phyloP scores from a whole-genome alignment of 2,888 invertebrate species.

The Thysanoteuthis rhombus region DNA sequence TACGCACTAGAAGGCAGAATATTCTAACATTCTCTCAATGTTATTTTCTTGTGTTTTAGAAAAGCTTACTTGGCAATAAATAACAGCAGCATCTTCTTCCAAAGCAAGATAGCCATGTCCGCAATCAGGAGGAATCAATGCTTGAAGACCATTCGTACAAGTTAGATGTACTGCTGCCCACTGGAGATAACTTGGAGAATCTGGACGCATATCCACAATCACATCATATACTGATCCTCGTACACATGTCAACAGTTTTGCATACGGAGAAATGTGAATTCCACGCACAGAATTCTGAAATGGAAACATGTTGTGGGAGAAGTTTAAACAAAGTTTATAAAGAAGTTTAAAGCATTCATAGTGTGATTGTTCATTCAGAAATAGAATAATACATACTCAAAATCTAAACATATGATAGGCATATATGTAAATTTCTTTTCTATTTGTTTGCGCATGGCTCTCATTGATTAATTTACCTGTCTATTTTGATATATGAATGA shows the following conservation, averaged over 20 bases:
- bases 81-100: constrained; percentile 33
- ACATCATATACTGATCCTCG: constrained; percentile 36
- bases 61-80: constrained; percentile 35
- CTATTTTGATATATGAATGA: too few relatives aligned
- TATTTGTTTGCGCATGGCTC: too few relatives aligned
- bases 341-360: background rate
- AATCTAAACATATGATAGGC: too few relatives aligned
- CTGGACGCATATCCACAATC: constrained; percentile 37
- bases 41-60: too few relatives aligned
- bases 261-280: constrained; percentile 36
- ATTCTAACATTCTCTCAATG: too few relatives aligned
- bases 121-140: constrained; percentile 36
- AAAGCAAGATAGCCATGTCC: constrained; percentile 35
- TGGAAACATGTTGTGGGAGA: background rate
- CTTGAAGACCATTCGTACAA: constrained; percentile 33
- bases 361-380: too few relatives aligned
- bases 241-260: constrained; percentile 37
- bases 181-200: constrained; percentile 39
- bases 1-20: too few relatives aligned
- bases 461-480: too few relatives aligned
- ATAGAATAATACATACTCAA: too few relatives aligned
- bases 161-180: constrained; percentile 34
- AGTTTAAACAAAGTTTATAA: background rate
- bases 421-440: too few relatives aligned
- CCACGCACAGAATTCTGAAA: constrained; percentile 33